phyloP scores from a whole-genome alignment of 2,888 invertebrate species.

The Taenaris catops region DNA sequence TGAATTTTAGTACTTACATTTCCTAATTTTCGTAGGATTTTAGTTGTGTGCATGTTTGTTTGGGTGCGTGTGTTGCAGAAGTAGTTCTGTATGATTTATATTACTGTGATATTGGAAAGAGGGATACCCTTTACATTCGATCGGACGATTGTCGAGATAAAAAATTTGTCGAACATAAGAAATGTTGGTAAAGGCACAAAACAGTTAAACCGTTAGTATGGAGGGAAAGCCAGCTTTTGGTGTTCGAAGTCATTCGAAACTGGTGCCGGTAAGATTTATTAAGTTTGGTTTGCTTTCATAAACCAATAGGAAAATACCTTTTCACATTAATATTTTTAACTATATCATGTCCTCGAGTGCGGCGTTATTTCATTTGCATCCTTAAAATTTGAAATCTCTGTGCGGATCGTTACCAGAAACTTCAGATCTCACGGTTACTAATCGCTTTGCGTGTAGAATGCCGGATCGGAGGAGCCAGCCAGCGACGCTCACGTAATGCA shows the following conservation, averaged over 20 bases:
- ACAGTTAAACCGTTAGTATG: slow-evolving; percentile 44
- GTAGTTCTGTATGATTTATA: slow-evolving; percentile 55
- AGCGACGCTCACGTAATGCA: slow-evolving; percentile 47
- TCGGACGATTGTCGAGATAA: slow-evolving; percentile 37
- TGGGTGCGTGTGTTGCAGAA: slow-evolving; percentile 40
- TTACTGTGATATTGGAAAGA: slow-evolving; percentile 69
- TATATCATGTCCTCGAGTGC: slow-evolving; percentile 78
- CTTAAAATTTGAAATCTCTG: slow-evolving; percentile 50
- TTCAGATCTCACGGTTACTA: slow-evolving; percentile 75
- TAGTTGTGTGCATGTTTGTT: slow-evolving; percentile 41
- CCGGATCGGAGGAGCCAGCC: slow-evolving; percentile 25
- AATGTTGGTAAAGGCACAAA: slow-evolving; percentile 63
- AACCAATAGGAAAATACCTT: slow-evolving; percentile 78
- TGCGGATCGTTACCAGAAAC: slow-evolving; percentile 58
- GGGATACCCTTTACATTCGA: slow-evolving; percentile 51
- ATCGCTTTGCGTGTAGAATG: slow-evolving; percentile 39
- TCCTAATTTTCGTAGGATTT: slow-evolving; percentile 25
- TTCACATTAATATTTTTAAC: slow-evolving; percentile 78
- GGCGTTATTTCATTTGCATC: slow-evolving; percentile 71
- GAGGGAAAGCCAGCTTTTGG: slow-evolving; percentile 74
- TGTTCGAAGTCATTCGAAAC: slow-evolving; percentile 57
- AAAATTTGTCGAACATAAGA: slow-evolving; percentile 39
- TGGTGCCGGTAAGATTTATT: slow-evolving; percentile 62
- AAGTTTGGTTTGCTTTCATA: slow-evolving; percentile 60
- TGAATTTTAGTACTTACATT: slow-evolving; percentile 24